phyloP scores from a whole-genome alignment of 2,797 vertebrate species.

The Labroides dimidiatus region DNA sequence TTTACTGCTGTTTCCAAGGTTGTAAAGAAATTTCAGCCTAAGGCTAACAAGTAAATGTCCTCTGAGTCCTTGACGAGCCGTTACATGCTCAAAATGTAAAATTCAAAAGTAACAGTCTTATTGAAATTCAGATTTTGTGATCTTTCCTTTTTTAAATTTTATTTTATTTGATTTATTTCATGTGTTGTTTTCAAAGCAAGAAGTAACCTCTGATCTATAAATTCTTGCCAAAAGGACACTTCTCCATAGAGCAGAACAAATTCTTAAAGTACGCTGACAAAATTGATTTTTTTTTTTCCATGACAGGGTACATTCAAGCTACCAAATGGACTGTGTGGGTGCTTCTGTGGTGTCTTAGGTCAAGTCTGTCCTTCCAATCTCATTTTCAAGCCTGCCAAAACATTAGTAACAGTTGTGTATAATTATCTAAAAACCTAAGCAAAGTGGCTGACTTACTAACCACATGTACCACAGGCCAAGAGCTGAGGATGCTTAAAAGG shows the following conservation, averaged over 20 bases:
- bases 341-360: too few species aligned
- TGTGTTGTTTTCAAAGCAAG: not conserved
- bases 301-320: not conserved
- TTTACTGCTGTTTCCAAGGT: slow-evolving; percentile 3
- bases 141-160: too few species aligned
- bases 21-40: not conserved
- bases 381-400: too few species aligned
- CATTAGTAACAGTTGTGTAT: too few species aligned
- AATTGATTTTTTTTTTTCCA: too few species aligned
- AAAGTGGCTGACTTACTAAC: too few species aligned
- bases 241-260: not conserved
- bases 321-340: too few species aligned
- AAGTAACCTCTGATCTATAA: not conserved
- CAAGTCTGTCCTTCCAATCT: too few species aligned
- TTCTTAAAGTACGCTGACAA: not conserved
- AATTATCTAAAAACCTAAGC: too few species aligned
- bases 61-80: not conserved
- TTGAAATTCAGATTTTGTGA: not conserved
- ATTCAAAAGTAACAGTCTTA: not conserved
- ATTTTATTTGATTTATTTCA: too few species aligned
- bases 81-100: not conserved
- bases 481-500: too few species aligned
- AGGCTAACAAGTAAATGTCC: not conserved
- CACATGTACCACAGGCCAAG: too few species aligned
- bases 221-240: not conserved